Evolutionary conservation across 1,140 invertebrate genomes (phyloP), one percentile per base, ranked within the genome.

Genomic region (Drosophila ironensis): DNA sequence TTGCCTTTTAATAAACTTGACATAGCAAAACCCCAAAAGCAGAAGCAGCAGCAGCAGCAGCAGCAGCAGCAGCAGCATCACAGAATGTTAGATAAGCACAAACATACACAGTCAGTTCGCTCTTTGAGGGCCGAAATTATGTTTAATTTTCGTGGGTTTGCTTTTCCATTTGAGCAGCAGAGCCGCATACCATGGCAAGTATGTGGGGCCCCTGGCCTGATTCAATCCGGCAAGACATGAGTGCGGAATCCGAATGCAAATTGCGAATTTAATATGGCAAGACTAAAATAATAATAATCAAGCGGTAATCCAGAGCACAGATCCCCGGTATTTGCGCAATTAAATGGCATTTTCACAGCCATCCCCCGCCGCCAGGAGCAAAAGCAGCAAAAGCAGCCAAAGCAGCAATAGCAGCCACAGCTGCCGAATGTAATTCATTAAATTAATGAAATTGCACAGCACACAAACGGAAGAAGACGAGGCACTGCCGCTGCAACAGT

Each of bases 381-480:
- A n/a, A n/a, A n/a, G n/a, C n/a, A n/a, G n/a, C n/a, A n/a, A n/a
- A n/a, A n/a, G n/a, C n/a, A n/a, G n/a, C n/a, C n/a, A n/a, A n/a
- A n/a, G n/a, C 46, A 17, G 27, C 16, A 35, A 1, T n/a, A 35
- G 48, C 28, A 11, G 20, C 30, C 28, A 33, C 72, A 71, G 37
- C 51, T 48, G 47, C 48, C 35, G 35, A 78, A 72, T 71, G 60
- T 72, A 82, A 82, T 76, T 82, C 77, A 81, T 81, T 81, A 76
- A 77, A 64, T 81, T 84, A 84, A 81, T 81, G 72, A 72, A 81
- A 81, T 72, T 77, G 68, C 72, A 77, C 7, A 41, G 78, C 68
- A 77, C 57, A 72, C 67, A 56, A 47, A 40, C 22, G 28, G n/a
- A n/a, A n/a, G 16, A 8, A 11, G 25, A 6, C 38, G 25, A 30